Evolutionary conservation across 1,140 invertebrate species (phyloP).

Genomic region (Aradophagus sp.): DNA sequence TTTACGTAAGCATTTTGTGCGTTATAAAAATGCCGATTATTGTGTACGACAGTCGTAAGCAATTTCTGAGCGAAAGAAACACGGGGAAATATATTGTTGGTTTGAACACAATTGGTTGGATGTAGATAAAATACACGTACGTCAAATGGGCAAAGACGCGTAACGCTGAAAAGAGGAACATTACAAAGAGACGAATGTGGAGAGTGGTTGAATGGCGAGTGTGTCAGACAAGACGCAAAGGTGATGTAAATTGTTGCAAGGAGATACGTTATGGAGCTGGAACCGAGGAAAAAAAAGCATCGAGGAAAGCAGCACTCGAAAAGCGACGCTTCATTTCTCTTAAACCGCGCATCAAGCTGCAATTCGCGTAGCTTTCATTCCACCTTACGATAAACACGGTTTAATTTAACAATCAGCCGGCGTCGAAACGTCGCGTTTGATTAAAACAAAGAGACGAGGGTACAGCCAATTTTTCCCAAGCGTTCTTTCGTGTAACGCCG

Average conservation of each 20-base stretch:
- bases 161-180: constrained; percentile 14
- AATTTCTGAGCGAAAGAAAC: constrained; percentile 1
- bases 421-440: too few relatives aligned
- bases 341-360: too few relatives aligned
- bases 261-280: constrained; percentile 23
- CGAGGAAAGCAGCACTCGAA: constrained; percentile 21
- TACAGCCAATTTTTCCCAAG: too few relatives aligned
- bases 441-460: too few relatives aligned
- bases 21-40: too few relatives aligned
- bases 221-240: constrained; percentile 37
- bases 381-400: constrained; percentile 11
- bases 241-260: constrained; percentile 42
- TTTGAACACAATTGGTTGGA: constrained; percentile 32
- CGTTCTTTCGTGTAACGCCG: too few relatives aligned
- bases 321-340: constrained; percentile 14
- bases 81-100: constrained; percentile 27
- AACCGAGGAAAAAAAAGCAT: constrained; percentile 16
- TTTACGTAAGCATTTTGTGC: too few relatives aligned
- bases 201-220: constrained; percentile 29
- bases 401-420: too few relatives aligned
- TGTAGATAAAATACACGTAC: constrained; percentile 37
- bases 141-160: constrained; percentile 20
- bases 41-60: too few relatives aligned
- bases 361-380: constrained; percentile 21
- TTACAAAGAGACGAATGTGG: constrained; percentile 35